Base-by-base conservation (phyloP, 2,797 vertebrate genomes). In the Decapterus maruadsi region DNA sequence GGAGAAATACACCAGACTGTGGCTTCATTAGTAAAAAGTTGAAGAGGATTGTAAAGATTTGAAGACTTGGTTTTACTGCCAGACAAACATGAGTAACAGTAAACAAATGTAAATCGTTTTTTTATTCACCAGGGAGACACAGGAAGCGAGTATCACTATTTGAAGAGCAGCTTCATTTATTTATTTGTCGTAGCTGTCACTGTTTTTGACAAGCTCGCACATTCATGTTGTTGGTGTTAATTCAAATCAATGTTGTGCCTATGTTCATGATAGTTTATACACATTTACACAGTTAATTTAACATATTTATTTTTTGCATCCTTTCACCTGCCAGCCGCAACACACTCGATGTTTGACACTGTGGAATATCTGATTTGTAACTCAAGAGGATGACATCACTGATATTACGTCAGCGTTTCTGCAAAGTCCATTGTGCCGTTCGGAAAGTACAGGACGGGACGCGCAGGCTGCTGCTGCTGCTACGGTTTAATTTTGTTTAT, bases 61-160 rank as follows among this genome's bases (percentile, higher is more conserved):
- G 5, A 22, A 16, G 20, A 60, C 38, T 40, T 16, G 19, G 2
- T 26, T 75, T 60, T n/a, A 53, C 63, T 50, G 22, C 20, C 11
- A 57, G 43, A 65, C 36, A 34, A 34, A 34, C 31, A 34, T 34
- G 6, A 5, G 31, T 6, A 34, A 34, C 31, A 68, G 63, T 50
- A 66, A 81, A 70, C 36, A 29, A 68, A 67, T 54, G 11, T 8
- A 64, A 26, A 42, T 40, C 58, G 40, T 54, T 20, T 19, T 34
- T 34, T 6, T 34, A 26, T 26, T 26, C 31, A 46, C 53, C 31
- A 54, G 53, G 56, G 68, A 36, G 12, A 61, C 20, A 48, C 26
- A 26, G 26, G 10, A 7, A 31, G 22, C 4, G 42, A 60, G 16
- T 46, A 61, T 76, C 31, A 77, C 20, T 34, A 56, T 38, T 20